These are phyloP conservation scores for Hyperoplus immaculatus DNA, from an alignment of 2,797 vertebrate species.

Conservation along the genomic window DNA sequence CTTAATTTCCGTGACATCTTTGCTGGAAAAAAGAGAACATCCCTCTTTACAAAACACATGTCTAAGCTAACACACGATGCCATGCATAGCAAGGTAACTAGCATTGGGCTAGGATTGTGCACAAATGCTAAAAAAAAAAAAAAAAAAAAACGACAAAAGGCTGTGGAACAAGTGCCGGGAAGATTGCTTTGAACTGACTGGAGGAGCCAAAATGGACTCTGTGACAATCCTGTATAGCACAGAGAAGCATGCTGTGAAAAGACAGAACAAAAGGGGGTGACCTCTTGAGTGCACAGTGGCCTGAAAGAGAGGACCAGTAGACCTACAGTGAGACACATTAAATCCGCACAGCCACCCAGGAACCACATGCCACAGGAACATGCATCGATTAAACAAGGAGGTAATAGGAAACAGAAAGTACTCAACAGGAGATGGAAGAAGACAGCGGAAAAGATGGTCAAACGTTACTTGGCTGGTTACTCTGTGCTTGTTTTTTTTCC, in stretches of 20 bases:
- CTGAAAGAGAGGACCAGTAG: constrained; percentile 73
- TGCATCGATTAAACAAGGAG: constrained; percentile 78
- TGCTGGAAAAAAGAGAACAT: constrained; percentile 98
- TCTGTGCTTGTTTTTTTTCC: neutral
- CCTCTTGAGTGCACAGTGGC: constrained; percentile 64
- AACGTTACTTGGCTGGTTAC: neutral
- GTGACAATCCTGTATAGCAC: constrained; percentile 57
- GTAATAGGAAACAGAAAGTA: constrained; percentile 65
- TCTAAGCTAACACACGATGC: constrained; percentile 82
- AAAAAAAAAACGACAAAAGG: constrained; percentile 52
- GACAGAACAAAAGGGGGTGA: constrained; percentile 67
- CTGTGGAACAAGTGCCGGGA: constrained; percentile 47
- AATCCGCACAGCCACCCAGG: constrained; percentile 75
- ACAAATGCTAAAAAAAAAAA: constrained; percentile 55
- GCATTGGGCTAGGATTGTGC: constrained; percentile 64
- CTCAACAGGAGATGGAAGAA: constrained; percentile 74
- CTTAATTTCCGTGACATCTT: constrained; percentile 99
- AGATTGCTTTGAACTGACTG: constrained; percentile 37
- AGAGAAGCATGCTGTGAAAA: constrained; percentile 75
- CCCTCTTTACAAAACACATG: constrained; percentile 88
- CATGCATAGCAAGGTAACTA: constrained; percentile 81
- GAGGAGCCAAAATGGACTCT: constrained; percentile 59
- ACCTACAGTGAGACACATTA: constrained; percentile 49
- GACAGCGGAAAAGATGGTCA: constrained; percentile 65
- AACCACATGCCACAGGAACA: constrained; percentile 84